Evolutionary conservation across 2,797 vertebrate species (phyloP).

Genomic region (Microhierax caerulescens): DNA sequence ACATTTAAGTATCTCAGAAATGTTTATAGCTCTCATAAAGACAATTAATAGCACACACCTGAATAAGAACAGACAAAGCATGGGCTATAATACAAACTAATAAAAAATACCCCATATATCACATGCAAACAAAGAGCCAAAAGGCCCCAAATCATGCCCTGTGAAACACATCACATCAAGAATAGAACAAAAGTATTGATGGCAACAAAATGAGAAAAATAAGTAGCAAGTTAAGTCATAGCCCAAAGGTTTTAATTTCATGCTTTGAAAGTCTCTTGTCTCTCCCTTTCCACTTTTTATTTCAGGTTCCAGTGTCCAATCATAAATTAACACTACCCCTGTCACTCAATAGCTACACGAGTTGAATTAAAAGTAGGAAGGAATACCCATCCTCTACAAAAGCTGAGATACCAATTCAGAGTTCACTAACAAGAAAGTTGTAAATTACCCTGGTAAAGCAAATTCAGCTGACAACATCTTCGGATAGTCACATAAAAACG

Average conservation of each 20-base stretch:
- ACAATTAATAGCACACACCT: not conserved
- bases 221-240: not conserved
- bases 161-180: not conserved
- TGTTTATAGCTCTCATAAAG: not conserved
- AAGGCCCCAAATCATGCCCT: not conserved
- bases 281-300: not conserved
- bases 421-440: not conserved
- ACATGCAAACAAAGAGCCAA: not conserved
- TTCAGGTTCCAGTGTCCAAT: not conserved
- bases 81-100: not conserved
- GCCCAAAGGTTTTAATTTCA: constrained; percentile 45
- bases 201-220: constrained; percentile 28
- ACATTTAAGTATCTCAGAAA: not conserved
- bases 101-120: not conserved
- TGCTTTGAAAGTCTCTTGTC: constrained; percentile 2
- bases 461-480: not conserved
- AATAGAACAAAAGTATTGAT: not conserved
- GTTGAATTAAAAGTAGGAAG: not conserved
- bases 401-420: not conserved
- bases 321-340: not conserved
- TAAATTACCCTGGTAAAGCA: not conserved
- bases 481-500: not conserved
- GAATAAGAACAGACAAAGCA: not conserved
- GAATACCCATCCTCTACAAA: not conserved
- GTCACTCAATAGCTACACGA: not conserved